phyloP scores from a whole-genome alignment of 64 coral and sea anemone species.

The Dendrophyllia cribrosa region DNA sequence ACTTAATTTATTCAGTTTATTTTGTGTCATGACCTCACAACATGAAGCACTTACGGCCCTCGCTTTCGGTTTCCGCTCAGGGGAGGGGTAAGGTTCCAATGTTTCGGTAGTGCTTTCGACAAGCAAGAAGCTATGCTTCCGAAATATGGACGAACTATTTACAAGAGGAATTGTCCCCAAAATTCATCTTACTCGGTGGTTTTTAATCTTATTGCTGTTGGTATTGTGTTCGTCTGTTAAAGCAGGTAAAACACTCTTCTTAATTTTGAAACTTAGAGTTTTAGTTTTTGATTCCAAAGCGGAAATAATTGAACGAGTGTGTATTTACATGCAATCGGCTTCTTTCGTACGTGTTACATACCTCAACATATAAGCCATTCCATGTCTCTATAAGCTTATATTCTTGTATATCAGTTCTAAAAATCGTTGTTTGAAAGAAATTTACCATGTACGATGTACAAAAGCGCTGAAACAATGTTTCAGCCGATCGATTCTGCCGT shows the following conservation, averaged over 20 bases:
- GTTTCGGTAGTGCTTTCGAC: background rate
- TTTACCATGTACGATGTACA: background rate
- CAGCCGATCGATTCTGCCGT: background rate
- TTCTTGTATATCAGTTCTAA: background rate
- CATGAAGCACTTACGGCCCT: background rate
- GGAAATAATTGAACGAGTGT: background rate
- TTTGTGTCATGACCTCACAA: background rate
- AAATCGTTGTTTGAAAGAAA: background rate
- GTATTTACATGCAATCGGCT: background rate
- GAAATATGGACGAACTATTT: background rate
- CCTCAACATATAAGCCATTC: too few relatives aligned
- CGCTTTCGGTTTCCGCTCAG: background rate
- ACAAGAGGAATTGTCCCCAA: too few relatives aligned
- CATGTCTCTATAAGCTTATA: too few relatives aligned
- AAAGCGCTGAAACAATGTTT: background rate
- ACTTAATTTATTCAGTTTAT: background rate
- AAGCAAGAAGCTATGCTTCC: background rate
- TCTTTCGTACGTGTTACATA: too few relatives aligned
- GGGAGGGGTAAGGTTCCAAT: background rate
- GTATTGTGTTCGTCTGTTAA: background rate
- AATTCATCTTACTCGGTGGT: background rate
- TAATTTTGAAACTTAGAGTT: background rate
- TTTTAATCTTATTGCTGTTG: background rate
- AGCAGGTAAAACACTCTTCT: background rate
- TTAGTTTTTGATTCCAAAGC: background rate